Base-by-base conservation (phyloP, 2,888 invertebrate species). In the Drosophila subsilvestris region DNA sequence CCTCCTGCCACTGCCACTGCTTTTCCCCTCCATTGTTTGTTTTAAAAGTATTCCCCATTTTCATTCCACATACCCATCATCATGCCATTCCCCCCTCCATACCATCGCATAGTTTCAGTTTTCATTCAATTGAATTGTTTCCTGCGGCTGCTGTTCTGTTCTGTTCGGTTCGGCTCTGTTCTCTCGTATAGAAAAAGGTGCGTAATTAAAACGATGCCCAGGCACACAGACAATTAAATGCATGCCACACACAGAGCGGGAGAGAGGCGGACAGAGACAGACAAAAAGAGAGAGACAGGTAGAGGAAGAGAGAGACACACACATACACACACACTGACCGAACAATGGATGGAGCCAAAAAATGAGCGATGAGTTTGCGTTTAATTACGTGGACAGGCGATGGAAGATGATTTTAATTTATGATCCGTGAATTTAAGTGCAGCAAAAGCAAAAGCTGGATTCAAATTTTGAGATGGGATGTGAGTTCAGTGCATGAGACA, bases 151-250 rank as follows among this genome's bases (percentile, higher is more conserved):
- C 17, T 7, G 32, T 51, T 25, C 48, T 54, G 45, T 60, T 44
- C 48, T 58, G 54, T 56, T 63, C 32, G 17, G 27, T 10, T 42
- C 42, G 12, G 12, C 7, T 42, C 57, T 75, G 67, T 10, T 18
- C 45, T 18, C n/a, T 37, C 37, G 14, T 56, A 55, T 65, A 37
- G 56, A 66, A 71, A 86, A 76, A 83, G 82, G 86, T 86, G 84
- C 74, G 84, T 86, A 83, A 84, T 84, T 84, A 86, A 86, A 86
- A 84, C 71, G 86, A 75, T 71, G 75, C 80, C 58, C 47, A 62
- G 72, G 37, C 37, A 12, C 61, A 61, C 71, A 68, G 75, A 86
- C 81, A 84, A 84, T 84, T 84, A 84, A 84, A 81, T 74, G 86
- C 86, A 84, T 84, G 84, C 81, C 86, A 42, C 37, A 20, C 25